Evolutionary conservation across 2,888 invertebrate species (phyloP).

Genomic region (Pristionchus fissidentatus): DNA sequence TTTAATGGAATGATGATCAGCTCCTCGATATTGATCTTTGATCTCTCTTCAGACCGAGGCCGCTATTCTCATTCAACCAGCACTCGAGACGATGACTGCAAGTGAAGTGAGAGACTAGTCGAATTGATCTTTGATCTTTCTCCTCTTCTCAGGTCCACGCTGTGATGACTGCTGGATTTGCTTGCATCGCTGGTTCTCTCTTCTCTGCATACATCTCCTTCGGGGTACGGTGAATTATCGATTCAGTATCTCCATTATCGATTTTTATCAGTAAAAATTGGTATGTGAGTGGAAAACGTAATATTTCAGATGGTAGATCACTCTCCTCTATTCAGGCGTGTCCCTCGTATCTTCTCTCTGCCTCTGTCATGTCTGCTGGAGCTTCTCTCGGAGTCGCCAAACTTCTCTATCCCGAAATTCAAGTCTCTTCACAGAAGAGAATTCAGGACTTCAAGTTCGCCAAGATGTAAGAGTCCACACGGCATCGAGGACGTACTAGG

Average conservation of each 20-base stretch:
- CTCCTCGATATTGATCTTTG: background rate
- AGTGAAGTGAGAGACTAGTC: constrained; percentile 83
- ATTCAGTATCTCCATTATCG: no score
- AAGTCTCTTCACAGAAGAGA: constrained; percentile 83
- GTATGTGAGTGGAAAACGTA: no score
- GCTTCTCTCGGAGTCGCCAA: constrained; percentile 92
- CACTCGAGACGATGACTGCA: constrained; percentile 86
- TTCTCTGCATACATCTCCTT: constrained; percentile 91
- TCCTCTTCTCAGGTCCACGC: constrained; percentile 80
- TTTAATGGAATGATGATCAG: no score
- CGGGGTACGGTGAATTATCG: no score
- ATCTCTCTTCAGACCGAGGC: constrained; percentile 85
- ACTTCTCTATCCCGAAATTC: constrained; percentile 90
- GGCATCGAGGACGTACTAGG: background rate
- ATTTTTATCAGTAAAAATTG: no score
- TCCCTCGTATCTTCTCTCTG: constrained; percentile 89
- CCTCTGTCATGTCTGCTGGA: constrained; percentile 95
- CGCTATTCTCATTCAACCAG: constrained; percentile 89
- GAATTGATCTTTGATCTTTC: background rate
- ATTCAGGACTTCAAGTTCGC: constrained; percentile 84
- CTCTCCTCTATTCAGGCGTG: constrained; percentile 76
- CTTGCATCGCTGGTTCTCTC: constrained; percentile 92
- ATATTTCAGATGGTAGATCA: background rate
- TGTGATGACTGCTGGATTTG: constrained; percentile 93
- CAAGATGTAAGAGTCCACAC: constrained; percentile 75